These are phyloP conservation scores for Artemisiospiza belli DNA, from an alignment of 2,113 vertebrate species.

Conservation along the genomic window DNA sequence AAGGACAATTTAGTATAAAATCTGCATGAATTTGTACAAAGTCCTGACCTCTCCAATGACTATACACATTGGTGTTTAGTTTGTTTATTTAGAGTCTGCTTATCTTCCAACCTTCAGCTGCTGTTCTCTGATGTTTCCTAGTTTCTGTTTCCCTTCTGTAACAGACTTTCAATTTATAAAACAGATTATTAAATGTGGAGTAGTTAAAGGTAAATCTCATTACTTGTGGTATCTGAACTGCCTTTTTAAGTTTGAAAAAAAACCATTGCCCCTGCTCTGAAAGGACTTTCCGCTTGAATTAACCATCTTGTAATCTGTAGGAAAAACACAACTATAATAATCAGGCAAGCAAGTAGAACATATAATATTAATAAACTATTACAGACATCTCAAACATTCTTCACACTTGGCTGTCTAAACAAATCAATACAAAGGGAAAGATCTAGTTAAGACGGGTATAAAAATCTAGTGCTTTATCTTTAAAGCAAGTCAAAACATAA, in stretches of 20 bases:
- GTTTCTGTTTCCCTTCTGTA: background rate
- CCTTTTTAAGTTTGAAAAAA: background rate
- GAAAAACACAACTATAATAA: background rate
- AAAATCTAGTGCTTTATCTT: conserved; percentile 39
- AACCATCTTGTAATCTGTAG: background rate
- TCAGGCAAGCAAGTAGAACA: background rate
- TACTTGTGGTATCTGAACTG: background rate
- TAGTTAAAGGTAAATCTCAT: background rate
- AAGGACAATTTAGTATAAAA: background rate
- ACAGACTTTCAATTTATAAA: background rate
- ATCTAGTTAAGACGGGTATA: background rate
- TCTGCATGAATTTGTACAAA: background rate
- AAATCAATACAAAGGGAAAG: conserved; percentile 18
- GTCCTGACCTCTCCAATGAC: background rate
- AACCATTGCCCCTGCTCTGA: background rate
- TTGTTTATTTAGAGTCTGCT: background rate
- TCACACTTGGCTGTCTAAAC: conserved; percentile 20
- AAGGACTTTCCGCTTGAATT: background rate
- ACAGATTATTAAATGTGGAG: background rate
- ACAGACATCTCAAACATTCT: background rate
- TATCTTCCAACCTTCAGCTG: background rate
- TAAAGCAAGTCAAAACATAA: conserved; percentile 22
- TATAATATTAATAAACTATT: conserved; percentile 26
- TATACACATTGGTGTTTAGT: background rate
- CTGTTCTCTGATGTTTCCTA: background rate